These are phyloP conservation scores for Cordylochernes scorpioides DNA, from an alignment of 2,888 invertebrate genomes.

Conservation along the genomic window DNA sequence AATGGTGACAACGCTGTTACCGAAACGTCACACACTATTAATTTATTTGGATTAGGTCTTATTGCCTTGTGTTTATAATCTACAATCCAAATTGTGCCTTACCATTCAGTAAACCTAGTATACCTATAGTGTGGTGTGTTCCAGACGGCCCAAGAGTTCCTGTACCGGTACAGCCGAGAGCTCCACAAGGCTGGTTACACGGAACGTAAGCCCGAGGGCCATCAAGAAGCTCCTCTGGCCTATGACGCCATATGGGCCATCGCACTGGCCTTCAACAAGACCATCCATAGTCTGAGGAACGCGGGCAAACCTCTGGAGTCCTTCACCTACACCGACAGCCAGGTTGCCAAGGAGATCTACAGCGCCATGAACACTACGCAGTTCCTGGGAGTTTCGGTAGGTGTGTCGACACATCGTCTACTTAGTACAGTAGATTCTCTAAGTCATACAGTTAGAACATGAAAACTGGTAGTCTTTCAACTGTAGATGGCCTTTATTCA, in stretches of 20 bases:
- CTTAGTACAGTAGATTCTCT: too few relatives aligned
- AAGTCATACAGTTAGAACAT: too few relatives aligned
- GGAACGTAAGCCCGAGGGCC: conserved; percentile 53
- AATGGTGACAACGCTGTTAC: too few relatives aligned
- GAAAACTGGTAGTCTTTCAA: too few relatives aligned
- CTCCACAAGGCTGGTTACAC: conserved; percentile 53
- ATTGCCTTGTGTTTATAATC: too few relatives aligned
- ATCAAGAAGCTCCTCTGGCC: conserved; percentile 81
- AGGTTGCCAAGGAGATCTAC: conserved; percentile 82
- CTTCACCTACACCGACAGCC: conserved; percentile 81
- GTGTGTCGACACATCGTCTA: conserved; percentile 22
- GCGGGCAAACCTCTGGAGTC: conserved; percentile 61
- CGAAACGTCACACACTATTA: too few relatives aligned
- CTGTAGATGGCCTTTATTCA: too few relatives aligned
- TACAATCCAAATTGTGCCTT: too few relatives aligned
- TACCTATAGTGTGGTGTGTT: too few relatives aligned
- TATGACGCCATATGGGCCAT: conserved; percentile 99
- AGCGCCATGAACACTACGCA: conserved; percentile 94
- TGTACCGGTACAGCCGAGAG: conserved; percentile 49
- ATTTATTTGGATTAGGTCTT: too few relatives aligned
- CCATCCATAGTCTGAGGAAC: conserved; percentile 57
- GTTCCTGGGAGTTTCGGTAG: conserved; percentile 88
- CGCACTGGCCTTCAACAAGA: conserved; percentile 87
- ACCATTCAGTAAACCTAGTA: too few relatives aligned
- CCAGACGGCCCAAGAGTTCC: conserved; percentile 61